A percentile compares a stretch with the other conserved stretches of the same genome.
phyloP scores from a whole-genome alignment of 2,888 invertebrate species.

The Eurois occulta region DNA sequence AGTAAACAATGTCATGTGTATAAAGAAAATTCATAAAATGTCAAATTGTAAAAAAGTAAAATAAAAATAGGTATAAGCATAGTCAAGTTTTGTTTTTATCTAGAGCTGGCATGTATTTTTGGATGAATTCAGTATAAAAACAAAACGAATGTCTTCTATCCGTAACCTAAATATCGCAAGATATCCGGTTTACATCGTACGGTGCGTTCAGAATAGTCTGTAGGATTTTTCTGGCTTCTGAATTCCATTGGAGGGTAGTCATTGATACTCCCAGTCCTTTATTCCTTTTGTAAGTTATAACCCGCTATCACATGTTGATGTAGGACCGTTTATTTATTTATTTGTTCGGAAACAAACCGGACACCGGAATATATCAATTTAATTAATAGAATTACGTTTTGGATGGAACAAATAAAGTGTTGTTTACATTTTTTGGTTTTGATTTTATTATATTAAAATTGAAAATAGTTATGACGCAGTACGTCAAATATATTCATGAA shows the following conservation, averaged over 20 bases:
- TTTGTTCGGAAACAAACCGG: slow-evolving; percentile 25
- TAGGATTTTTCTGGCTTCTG: slow-evolving; percentile 12
- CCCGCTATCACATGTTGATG: slow-evolving; percentile 1
- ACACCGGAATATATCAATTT: slow-evolving; percentile 17
- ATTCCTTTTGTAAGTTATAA: slow-evolving; percentile 7
- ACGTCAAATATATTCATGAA: neutral
- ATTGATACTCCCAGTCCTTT: neutral
- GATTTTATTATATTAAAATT: slow-evolving; percentile 35
- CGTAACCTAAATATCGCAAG: neutral
- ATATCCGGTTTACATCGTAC: neutral
- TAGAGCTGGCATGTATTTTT: neutral
- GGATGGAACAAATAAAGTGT: slow-evolving; percentile 22
- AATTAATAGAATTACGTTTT: slow-evolving; percentile 45
- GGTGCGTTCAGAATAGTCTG: neutral
- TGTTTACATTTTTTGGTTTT: slow-evolving; percentile 16
- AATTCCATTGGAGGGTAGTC: neutral
- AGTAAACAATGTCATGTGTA: no score
- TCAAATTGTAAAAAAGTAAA: no score
- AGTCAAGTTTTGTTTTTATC: neutral
- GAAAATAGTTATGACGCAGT: neutral
- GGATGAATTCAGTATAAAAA: slow-evolving; percentile 1
- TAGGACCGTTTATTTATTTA: slow-evolving; percentile 38
- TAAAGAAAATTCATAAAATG: no score
- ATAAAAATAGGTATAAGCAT: no score
- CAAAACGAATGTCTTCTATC: neutral